Evolutionary conservation across 2,888 invertebrate species (phyloP).

Genomic region (Protophormia terraenovae): DNA sequence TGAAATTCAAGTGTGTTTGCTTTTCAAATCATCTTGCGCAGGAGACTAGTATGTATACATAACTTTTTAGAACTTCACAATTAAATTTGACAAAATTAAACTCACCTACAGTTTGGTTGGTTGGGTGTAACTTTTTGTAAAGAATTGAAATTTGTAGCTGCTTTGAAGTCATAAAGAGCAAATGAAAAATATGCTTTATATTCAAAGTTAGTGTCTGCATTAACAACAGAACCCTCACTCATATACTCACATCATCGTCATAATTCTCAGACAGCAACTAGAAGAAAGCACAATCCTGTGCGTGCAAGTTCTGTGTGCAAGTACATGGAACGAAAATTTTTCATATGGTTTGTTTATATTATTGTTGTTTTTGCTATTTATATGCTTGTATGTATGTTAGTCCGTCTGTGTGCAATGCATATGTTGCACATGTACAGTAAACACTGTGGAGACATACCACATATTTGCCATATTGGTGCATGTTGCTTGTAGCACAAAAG

Average conservation of each 20-base stretch:
- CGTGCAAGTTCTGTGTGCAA: background rate
- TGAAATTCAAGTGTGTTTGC: too few relatives aligned
- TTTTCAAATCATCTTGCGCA: too few relatives aligned
- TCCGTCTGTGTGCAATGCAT: background rate
- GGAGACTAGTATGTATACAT: background rate
- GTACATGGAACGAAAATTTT: background rate
- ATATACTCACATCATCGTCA: background rate
- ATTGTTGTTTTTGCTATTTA: background rate
- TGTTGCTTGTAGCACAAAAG: conserved; percentile 4
- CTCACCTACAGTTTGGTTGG: background rate
- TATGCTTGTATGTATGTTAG: background rate
- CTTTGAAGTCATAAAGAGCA: background rate
- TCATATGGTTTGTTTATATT: background rate
- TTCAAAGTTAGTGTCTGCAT: conserved; percentile 13
- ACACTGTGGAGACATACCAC: background rate
- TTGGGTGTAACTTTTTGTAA: background rate
- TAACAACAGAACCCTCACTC: conserved; percentile 15
- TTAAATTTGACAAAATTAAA: background rate
- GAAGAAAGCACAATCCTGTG: background rate
- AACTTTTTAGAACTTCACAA: background rate
- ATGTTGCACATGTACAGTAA: background rate
- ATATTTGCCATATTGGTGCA: background rate
- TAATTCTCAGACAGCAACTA: background rate
- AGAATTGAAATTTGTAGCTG: background rate
- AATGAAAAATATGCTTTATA: conserved; percentile 19